Conservation (phyloP, 2,888 invertebrate species). For the Microctonus aethiopoides region DNA sequence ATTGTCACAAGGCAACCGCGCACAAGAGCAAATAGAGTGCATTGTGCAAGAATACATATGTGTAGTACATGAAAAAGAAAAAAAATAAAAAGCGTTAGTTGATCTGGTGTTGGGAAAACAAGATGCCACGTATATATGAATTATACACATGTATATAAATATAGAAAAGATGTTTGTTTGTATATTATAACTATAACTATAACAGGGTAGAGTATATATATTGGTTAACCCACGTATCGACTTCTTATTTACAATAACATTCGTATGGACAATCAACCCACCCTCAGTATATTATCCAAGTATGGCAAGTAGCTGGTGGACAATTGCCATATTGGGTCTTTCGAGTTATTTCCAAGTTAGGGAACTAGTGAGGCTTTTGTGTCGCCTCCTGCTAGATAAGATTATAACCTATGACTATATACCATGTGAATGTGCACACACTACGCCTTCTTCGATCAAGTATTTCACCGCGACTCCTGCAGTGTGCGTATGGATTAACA, state of each 20-base stretch:
- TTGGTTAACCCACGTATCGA: conserved; percentile 2
- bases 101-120: neutral
- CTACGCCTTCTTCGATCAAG: neutral
- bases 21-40: conserved; percentile 7
- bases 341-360: conserved; percentile 7
- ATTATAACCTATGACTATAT: neutral
- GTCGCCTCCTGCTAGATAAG: neutral
- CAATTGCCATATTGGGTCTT: conserved; percentile 25
- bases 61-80: neutral
- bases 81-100: conserved; percentile 5
- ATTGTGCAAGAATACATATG: neutral
- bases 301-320: conserved; percentile 17
- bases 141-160: neutral
- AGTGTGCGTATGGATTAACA: neutral
- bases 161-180: neutral
- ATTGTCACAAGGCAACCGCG: neutral
- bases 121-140: neutral
- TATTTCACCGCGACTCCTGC: neutral
- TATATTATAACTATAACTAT: neutral
- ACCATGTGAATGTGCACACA: neutral
- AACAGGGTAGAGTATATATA: no score
- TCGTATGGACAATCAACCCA: conserved; percentile 3
- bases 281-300: conserved; percentile 24
- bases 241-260: neutral
- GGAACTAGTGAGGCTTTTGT: neutral